These are phyloP conservation scores for Anas georgica DNA, from an alignment of 2,797 vertebrate genomes.

Conservation along the genomic window DNA sequence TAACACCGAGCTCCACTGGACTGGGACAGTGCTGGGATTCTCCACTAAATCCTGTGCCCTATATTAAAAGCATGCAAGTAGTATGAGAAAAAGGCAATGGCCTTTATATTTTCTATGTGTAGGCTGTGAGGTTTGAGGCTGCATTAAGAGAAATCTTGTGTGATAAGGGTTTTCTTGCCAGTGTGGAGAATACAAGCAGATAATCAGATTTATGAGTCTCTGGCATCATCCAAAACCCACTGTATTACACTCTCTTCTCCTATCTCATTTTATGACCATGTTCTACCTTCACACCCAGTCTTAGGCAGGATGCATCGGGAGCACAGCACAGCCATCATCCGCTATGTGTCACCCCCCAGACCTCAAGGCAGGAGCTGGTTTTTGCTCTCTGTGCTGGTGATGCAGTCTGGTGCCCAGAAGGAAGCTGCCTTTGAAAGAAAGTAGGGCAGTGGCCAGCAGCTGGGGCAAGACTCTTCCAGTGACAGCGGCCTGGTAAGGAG, in stretches of 20 bases:
- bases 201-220: background rate
- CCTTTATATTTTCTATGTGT: fast-evolving
- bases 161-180: background rate
- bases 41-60: background rate
- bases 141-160: background rate
- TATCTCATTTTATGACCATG: background rate
- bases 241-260: background rate
- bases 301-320: background rate
- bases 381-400: background rate
- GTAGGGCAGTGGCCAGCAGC: background rate
- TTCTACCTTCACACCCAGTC: background rate
- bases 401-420: background rate
- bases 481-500: background rate
- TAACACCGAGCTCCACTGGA: background rate
- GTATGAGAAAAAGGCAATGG: fast-evolving
- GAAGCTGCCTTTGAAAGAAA: background rate
- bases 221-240: background rate
- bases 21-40: background rate
- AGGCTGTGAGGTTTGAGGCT: background rate
- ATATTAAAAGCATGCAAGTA: background rate
- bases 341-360: fast-evolving
- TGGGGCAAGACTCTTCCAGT: background rate
- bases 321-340: background rate
- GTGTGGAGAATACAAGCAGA: background rate
- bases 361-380: background rate